Percentiles rank a stretch among this genome's conserved stretches.
phyloP scores from a whole-genome alignment of 2,113 vertebrate genomes.

The Puma concolor region DNA sequence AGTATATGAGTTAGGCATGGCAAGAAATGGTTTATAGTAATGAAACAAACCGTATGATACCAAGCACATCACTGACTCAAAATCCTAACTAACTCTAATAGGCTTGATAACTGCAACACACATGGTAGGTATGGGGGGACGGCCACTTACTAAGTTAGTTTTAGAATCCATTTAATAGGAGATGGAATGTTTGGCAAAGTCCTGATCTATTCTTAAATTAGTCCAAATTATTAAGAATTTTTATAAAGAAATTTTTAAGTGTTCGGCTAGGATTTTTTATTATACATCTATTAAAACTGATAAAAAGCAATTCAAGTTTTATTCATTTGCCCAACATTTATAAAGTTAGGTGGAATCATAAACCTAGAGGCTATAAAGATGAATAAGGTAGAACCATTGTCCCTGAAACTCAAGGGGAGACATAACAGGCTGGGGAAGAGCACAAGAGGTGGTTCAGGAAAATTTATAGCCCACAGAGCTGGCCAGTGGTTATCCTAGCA shows the following conservation, averaged over 20 bases:
- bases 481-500: neutral
- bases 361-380: neutral
- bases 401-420: neutral
- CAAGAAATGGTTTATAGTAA: neutral
- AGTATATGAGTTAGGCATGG: neutral
- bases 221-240: slow-evolving; percentile 23
- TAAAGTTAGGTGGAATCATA: neutral
- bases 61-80: neutral
- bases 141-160: neutral
- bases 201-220: slow-evolving; percentile 8
- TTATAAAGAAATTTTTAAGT: neutral
- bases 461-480: neutral
- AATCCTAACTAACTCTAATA: neutral
- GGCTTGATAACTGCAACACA: neutral
- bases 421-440: neutral
- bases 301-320: slow-evolving; percentile 4
- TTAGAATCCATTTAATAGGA: neutral
- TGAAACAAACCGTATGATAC: neutral
- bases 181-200: neutral
- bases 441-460: neutral
- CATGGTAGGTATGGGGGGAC: neutral
- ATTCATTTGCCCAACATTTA: neutral
- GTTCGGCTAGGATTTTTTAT: neutral
- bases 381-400: neutral
- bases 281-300: neutral